Percentiles rank a stretch among this genome's conserved stretches.
These are phyloP conservation scores for Siphamia tubifer DNA, from an alignment of 2,113 vertebrate genomes.

Conservation along the genomic window DNA sequence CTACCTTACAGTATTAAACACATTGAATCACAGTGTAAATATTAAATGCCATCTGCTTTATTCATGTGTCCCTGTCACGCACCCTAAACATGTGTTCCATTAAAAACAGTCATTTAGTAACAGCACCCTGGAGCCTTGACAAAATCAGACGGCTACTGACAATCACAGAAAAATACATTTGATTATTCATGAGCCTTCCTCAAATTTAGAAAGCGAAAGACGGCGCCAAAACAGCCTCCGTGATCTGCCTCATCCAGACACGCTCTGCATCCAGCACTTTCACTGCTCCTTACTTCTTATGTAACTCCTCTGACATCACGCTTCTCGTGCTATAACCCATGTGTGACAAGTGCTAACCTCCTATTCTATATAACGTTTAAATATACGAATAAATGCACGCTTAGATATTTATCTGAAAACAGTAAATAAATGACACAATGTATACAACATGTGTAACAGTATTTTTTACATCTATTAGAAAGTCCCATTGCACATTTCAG, in stretches of 20 bases:
- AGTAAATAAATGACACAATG: neutral
- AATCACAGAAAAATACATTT: slow-evolving; percentile 25
- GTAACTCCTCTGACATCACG: slow-evolving; percentile 74
- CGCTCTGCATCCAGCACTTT: slow-evolving; percentile 61
- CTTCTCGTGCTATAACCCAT: slow-evolving; percentile 62
- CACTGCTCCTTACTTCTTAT: slow-evolving; percentile 71
- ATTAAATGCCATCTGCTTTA: slow-evolving; percentile 53
- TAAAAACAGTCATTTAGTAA: slow-evolving; percentile 20
- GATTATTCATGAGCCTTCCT: slow-evolving; percentile 62
- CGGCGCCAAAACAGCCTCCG: slow-evolving; percentile 42
- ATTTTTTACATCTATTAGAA: slow-evolving; percentile 32
- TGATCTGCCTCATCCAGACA: slow-evolving; percentile 52
- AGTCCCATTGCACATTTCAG: neutral
- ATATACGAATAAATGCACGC: neutral
- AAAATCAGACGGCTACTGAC: slow-evolving; percentile 20
- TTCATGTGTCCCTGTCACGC: slow-evolving; percentile 58
- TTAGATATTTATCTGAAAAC: neutral
- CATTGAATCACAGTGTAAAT: slow-evolving; percentile 41
- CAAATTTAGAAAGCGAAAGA: slow-evolving; percentile 42
- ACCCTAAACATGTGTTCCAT: slow-evolving; percentile 44
- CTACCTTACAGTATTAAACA: slow-evolving; percentile 9
- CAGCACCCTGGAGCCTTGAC: slow-evolving; percentile 11
- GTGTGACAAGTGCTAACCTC: slow-evolving; percentile 64
- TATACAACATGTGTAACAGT: neutral
- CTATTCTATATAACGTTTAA: slow-evolving; percentile 2